Conservation (phyloP, 2,113 vertebrate species). For the Caloenas nicobarica region DNA sequence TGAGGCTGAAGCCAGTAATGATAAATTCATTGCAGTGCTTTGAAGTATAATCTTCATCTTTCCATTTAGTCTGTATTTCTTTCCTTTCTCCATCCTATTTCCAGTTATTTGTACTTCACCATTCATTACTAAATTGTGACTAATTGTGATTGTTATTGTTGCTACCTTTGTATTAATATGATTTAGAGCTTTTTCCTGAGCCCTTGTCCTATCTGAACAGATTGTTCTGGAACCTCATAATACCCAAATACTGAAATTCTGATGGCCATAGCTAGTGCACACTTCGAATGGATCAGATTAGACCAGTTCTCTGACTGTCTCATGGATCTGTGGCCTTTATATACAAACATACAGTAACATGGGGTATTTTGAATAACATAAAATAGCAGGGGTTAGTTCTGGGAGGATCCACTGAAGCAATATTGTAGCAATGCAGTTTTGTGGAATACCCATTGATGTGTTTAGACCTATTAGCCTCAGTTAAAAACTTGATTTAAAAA, state of each 20-base stretch:
- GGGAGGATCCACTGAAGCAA: not conserved
- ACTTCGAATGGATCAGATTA: not conserved
- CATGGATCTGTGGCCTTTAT: not conserved
- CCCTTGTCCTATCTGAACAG: not conserved
- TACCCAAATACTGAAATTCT: not conserved
- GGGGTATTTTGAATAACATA: not conserved
- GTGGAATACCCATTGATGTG: not conserved
- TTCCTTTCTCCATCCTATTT: not conserved
- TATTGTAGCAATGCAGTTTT: not conserved
- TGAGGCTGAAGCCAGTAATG: not conserved
- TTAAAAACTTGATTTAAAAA: not conserved
- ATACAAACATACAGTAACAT: not conserved
- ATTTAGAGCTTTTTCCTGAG: not conserved
- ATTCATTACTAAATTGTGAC: not conserved
- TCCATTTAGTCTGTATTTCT: not conserved
- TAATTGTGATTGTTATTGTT: not conserved
- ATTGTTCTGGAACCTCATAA: not conserved
- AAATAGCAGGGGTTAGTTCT: not conserved
- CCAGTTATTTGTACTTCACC: not conserved
- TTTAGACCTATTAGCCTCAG: not conserved
- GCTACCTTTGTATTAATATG: not conserved
- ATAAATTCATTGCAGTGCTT: constrained; percentile 34
- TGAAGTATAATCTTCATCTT: not conserved
- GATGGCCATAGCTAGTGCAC: not conserved
- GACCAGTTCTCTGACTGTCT: not conserved